phyloP scores from a whole-genome alignment of 2,113 vertebrate species.

The Bagarius yarrelli region DNA sequence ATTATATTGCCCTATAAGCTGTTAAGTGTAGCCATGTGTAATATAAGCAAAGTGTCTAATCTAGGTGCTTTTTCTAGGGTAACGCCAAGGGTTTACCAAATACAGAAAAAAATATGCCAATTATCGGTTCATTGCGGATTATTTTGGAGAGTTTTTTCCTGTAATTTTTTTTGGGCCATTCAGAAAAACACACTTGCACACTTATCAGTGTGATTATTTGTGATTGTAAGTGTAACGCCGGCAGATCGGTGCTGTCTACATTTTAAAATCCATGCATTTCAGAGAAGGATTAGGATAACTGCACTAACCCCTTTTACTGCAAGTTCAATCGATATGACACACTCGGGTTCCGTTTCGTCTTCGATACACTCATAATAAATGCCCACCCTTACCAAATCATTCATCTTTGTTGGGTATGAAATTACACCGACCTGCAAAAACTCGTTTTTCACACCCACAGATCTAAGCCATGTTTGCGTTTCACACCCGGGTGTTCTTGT shows the following conservation, averaged over 20 bases:
- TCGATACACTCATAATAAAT: constrained; percentile 24
- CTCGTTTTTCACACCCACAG: not conserved
- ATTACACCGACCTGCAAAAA: not conserved
- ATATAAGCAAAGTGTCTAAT: not conserved
- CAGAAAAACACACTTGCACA: too few species aligned
- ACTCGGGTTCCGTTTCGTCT: constrained; percentile 22
- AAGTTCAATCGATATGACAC: constrained; percentile 22
- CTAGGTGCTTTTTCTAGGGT: not conserved
- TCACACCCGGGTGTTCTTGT: constrained; percentile 27
- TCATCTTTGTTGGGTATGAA: not conserved
- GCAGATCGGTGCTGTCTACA: not conserved
- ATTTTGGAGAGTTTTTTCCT: too few species aligned
- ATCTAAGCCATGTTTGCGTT: constrained; percentile 31
- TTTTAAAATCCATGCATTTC: not conserved
- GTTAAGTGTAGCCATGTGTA: not conserved
- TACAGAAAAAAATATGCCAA: not conserved
- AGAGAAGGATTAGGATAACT: constrained; percentile 22
- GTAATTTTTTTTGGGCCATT: too few species aligned
- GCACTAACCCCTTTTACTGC: not conserved
- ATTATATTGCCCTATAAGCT: not conserved
- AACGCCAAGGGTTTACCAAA: not conserved
- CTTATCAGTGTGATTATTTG: not conserved
- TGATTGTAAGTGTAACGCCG: not conserved
- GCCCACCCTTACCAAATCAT: not conserved
- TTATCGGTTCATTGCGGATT: not conserved